These are phyloP conservation scores for Sinohyriopsis cumingii DNA, from an alignment of 2,888 invertebrate genomes.

Conservation along the genomic window DNA sequence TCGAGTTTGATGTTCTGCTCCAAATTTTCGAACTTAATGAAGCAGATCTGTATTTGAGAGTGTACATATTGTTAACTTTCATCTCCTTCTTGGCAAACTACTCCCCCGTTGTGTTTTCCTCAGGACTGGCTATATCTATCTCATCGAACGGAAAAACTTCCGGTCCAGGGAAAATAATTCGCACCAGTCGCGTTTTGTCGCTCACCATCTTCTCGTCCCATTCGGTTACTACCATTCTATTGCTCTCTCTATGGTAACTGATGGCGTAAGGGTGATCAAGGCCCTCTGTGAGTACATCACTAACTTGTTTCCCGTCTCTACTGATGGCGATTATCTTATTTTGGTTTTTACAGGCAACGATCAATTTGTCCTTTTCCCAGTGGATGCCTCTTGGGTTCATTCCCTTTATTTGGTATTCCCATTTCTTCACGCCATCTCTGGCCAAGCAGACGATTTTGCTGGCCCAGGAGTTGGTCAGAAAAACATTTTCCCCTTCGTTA, in stretches of 20 bases:
- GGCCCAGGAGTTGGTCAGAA: slow-evolving; percentile 17
- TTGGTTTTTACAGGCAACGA: slow-evolving; percentile 10
- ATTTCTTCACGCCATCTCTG: slow-evolving; percentile 11
- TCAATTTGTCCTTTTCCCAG: slow-evolving; percentile 3
- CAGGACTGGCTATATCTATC: too few species aligned
- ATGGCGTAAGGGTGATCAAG: slow-evolving; percentile 18
- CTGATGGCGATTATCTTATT: slow-evolving; percentile 6
- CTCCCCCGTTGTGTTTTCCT: too few species aligned
- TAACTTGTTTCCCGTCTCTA: neutral
- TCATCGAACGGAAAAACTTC: too few species aligned
- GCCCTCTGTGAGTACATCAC: neutral
- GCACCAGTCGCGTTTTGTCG: slow-evolving; percentile 6
- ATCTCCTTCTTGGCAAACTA: too few species aligned
- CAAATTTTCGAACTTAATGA: too few species aligned
- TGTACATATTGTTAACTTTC: too few species aligned
- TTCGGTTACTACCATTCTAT: slow-evolving; percentile 11
- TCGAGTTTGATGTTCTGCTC: too few species aligned
- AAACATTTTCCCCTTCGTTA: slow-evolving; percentile 6
- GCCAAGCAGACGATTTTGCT: slow-evolving; percentile 13
- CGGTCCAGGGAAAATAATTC: neutral
- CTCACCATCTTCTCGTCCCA: slow-evolving; percentile 21
- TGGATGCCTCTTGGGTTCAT: slow-evolving; percentile 15
- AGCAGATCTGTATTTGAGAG: too few species aligned
- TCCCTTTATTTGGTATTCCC: slow-evolving; percentile 9
- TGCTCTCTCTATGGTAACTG: slow-evolving; percentile 10